Evolutionary conservation across 1,140 invertebrate genomes (phyloP).

Genomic region (Bombus turneri): DNA sequence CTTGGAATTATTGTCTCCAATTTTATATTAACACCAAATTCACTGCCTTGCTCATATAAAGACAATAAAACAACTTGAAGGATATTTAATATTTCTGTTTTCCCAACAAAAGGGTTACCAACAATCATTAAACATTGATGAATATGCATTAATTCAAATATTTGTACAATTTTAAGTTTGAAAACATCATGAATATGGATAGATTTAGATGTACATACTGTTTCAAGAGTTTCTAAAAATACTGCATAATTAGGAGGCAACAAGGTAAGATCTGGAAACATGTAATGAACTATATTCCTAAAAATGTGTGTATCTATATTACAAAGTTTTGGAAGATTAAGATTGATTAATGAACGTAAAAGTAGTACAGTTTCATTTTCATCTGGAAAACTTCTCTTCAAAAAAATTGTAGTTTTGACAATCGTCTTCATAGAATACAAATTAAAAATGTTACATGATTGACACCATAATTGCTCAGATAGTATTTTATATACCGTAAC

Average conservation of each 20-base stretch:
- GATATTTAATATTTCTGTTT: constrained; percentile 81
- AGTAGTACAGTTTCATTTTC: constrained; percentile 84
- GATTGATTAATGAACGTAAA: constrained; percentile 86
- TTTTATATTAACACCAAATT: constrained; percentile 80
- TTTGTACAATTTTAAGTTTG: constrained; percentile 85
- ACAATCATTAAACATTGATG: constrained; percentile 83
- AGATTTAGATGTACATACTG: constrained; percentile 79
- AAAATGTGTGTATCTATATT: constrained; percentile 85
- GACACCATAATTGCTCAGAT: constrained; percentile 85
- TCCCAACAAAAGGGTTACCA: constrained; percentile 84
- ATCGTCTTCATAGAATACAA: constrained; percentile 83
- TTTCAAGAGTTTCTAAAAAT: constrained; percentile 74
- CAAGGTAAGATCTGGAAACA: constrained; percentile 85
- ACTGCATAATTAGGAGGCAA: constrained; percentile 82
- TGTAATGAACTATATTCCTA: constrained; percentile 85
- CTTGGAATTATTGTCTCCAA: constrained; percentile 85
- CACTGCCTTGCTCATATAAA: constrained; percentile 72
- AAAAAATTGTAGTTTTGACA: constrained; percentile 84
- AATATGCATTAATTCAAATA: constrained; percentile 88
- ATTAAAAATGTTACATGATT: constrained; percentile 86
- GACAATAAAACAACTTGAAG: constrained; percentile 83
- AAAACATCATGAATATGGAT: constrained; percentile 83
- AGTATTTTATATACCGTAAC: constrained; percentile 85
- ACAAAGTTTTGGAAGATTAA: constrained; percentile 87
- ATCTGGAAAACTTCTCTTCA: constrained; percentile 85